These are phyloP conservation scores for Botia kubotai DNA, from an alignment of 2,797 vertebrate genomes.

Conservation along the genomic window DNA sequence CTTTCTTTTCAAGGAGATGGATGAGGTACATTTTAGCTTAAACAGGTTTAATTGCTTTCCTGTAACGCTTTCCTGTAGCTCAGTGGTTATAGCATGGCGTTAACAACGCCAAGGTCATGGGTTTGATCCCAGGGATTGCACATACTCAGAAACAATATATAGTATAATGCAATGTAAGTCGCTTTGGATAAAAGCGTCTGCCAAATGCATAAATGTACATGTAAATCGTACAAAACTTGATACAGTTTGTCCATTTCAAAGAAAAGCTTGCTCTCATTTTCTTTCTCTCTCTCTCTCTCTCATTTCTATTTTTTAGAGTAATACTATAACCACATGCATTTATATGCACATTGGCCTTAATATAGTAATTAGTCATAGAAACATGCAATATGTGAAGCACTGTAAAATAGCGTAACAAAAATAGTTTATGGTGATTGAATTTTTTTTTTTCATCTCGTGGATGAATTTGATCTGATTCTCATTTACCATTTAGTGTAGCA, in stretches of 20 bases:
- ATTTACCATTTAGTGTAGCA: not conserved
- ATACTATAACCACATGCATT: not conserved
- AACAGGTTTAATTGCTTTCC: conserved; percentile 49
- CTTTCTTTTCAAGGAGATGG: conserved; percentile 61
- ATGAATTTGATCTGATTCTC: not conserved
- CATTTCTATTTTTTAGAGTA: too few relatives aligned
- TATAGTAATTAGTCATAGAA: not conserved
- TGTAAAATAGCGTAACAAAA: not conserved
- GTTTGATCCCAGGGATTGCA: too few relatives aligned
- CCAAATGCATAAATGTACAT: too few relatives aligned
- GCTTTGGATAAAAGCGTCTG: too few relatives aligned
- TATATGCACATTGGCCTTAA: not conserved
- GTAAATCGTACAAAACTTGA: not conserved
- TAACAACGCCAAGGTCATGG: too few relatives aligned
- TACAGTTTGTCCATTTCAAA: conserved; percentile 5
- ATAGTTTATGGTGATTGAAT: not conserved
- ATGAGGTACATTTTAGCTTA: conserved; percentile 54
- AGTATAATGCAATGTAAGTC: too few relatives aligned
- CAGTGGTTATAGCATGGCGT: too few relatives aligned
- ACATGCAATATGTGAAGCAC: not conserved
- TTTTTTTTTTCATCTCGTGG: not conserved
- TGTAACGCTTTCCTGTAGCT: too few relatives aligned
- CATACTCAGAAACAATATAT: too few relatives aligned
- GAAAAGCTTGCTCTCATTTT: not conserved
- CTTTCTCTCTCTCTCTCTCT: not conserved